Percentiles rank a stretch among this genome's conserved stretches.
Evolutionary conservation across 1,140 invertebrate genomes (phyloP).

Genomic region (Heliothis virescens): DNA sequence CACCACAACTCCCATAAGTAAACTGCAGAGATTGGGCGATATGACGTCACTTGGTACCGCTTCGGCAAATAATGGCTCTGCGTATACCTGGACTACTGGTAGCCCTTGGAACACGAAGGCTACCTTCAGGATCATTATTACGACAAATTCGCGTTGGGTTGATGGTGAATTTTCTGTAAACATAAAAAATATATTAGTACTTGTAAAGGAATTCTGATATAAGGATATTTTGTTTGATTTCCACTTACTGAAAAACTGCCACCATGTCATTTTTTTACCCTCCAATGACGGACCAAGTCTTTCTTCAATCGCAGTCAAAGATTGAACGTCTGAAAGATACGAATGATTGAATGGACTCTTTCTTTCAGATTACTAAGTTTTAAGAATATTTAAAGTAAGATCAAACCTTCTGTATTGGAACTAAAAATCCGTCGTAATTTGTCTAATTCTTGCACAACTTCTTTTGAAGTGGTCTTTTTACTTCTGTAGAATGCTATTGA

Average conservation of each 20-base stretch:
- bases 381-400: neutral
- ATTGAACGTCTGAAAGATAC: neutral
- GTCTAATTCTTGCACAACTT: slow-evolving; percentile 62
- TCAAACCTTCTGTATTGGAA: slow-evolving; percentile 54
- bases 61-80: slow-evolving; percentile 61
- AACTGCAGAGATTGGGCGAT: slow-evolving; percentile 58
- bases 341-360: too few relatives aligned
- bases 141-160: slow-evolving; percentile 51
- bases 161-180: slow-evolving; percentile 51
- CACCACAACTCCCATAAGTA: slow-evolving; percentile 57
- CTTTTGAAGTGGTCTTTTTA: slow-evolving; percentile 54
- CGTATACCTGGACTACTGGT: slow-evolving; percentile 68
- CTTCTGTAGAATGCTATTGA: slow-evolving; percentile 66
- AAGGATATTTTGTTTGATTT: neutral
- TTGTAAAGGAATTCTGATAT: neutral
- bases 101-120: slow-evolving; percentile 66
- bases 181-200: too few relatives aligned
- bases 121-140: slow-evolving; percentile 56
- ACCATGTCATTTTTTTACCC: neutral
- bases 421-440: slow-evolving; percentile 56
- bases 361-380: too few relatives aligned
- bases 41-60: slow-evolving; percentile 61
- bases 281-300: neutral
- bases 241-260: slow-evolving; percentile 45
- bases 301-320: neutral